These are phyloP conservation scores for Halocynthia roretzi DNA, from an alignment of 23 tunicate genomes.

Conservation along the genomic window DNA sequence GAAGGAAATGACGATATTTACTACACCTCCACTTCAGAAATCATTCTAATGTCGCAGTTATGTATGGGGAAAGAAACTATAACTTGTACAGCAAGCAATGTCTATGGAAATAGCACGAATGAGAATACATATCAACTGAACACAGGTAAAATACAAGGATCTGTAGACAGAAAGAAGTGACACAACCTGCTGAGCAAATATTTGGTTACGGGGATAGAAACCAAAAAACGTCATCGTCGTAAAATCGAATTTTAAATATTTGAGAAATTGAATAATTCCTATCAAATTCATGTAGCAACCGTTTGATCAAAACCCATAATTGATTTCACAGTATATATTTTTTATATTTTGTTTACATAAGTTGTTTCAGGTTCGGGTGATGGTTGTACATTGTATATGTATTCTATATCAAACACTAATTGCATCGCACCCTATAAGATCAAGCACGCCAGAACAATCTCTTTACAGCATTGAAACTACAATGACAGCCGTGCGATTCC, in stretches of 20 bases:
- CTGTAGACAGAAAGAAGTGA: too few relatives aligned
- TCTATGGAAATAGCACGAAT: neutral
- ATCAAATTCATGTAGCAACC: too few relatives aligned
- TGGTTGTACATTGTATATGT: neutral
- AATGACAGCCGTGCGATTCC: neutral
- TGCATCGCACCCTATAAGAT: neutral
- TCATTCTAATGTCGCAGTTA: constrained; percentile 1
- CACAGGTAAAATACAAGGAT: neutral
- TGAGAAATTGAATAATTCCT: too few relatives aligned
- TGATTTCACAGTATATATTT: too few relatives aligned
- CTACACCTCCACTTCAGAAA: neutral
- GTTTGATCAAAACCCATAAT: too few relatives aligned
- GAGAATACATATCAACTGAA: neutral
- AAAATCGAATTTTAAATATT: too few relatives aligned
- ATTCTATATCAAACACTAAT: neutral
- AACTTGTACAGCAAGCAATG: neutral
- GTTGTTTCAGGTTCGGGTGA: neutral
- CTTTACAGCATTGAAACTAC: neutral
- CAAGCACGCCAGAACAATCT: neutral
- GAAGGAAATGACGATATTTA: neutral
- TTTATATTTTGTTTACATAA: too few relatives aligned
- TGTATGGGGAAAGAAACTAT: constrained; percentile 9
- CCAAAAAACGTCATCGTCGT: too few relatives aligned
- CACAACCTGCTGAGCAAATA: too few relatives aligned
- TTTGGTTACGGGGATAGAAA: too few relatives aligned